Base-by-base conservation (phyloP, 2,888 invertebrate genomes). In the Rotaria magnacalcarata region DNA sequence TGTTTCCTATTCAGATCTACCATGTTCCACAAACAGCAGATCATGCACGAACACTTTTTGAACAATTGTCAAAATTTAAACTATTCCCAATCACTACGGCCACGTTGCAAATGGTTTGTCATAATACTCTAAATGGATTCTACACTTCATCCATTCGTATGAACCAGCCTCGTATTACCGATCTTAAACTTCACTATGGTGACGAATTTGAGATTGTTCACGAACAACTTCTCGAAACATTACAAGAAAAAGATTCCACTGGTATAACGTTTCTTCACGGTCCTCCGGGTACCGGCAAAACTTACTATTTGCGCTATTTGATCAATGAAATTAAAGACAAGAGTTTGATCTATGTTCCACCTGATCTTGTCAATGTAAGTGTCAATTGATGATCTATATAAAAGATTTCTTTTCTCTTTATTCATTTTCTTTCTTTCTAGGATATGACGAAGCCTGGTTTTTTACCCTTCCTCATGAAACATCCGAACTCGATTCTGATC, bases 251-350 rank as follows among this genome's bases (percentile, higher is more conserved):
- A 34, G 43, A 75, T 41, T 75, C 74, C 19, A 75, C 74, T 4
- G 74, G 74, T 75, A 75, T 75, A 8, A 75, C 74, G 5, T 41
- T 75, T 21, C 21, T 75, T 8, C 74, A 75, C 21, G 74, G 74
- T 19, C 74, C 74, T 8, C 74, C 74, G 10, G 74, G 74, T 19
- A 75, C 74, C 3, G 74, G 74, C 1, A 75, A 75, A 41, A 75
- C 74, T 21, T 75, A 41, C 34, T 75, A 75, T 43, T 16, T 75
- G 34, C 74, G 74, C 16, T 75, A 75, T 75, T 41, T 75, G 8
- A 75, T 75, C 14, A 75, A 75, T 27, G 74, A 75, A 75, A 75
- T 75, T 19, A 41, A 75, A 75, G 74, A 75, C 8, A 75, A 75
- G 14, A 75, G 34, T 75, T 43, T 75, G 6, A 75, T 75, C 14